Conservation (phyloP, 2,888 invertebrate genomes). For the Hirtodrosophila duncani region DNA sequence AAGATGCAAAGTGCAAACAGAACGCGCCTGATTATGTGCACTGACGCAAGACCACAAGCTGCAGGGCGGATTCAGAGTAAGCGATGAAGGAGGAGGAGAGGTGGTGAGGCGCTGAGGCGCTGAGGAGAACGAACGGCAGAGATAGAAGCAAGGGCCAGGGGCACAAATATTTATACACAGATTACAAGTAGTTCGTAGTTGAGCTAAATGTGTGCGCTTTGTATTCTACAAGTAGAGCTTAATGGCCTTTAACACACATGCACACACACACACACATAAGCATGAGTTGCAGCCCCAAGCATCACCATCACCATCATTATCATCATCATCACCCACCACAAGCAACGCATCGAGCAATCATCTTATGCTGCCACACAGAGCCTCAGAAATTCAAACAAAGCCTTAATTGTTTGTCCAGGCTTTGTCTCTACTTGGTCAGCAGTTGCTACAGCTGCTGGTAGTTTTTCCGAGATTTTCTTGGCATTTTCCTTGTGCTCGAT, state of each 20-base stretch:
- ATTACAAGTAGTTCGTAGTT: conserved; percentile 18
- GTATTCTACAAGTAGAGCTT: conserved; percentile 70
- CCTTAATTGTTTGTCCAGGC: background rate
- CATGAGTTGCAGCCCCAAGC: conserved; percentile 1
- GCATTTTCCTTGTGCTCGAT: no score
- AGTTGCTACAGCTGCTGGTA: no score
- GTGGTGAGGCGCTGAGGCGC: background rate
- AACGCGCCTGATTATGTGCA: conserved; percentile 55
- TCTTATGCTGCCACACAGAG: conserved; percentile 22
- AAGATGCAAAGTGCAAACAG: conserved; percentile 34
- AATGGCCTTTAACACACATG: conserved; percentile 63
- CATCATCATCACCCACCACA: conserved; percentile 18
- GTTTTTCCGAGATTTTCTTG: no score
- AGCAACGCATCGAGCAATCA: conserved; percentile 23
- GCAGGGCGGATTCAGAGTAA: conserved; percentile 1
- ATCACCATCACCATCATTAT: conserved; percentile 7
- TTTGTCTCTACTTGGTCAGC: no score
- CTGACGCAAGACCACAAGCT: conserved; percentile 41
- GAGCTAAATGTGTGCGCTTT: conserved; percentile 64
- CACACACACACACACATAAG: conserved; percentile 20
- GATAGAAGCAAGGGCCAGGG: background rate
- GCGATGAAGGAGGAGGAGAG: no score
- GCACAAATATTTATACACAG: conserved; percentile 58
- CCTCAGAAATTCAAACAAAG: background rate
- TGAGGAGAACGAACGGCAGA: background rate